Base-by-base conservation (phyloP, 2,113 vertebrate species). In the Archilochus colubris region DNA sequence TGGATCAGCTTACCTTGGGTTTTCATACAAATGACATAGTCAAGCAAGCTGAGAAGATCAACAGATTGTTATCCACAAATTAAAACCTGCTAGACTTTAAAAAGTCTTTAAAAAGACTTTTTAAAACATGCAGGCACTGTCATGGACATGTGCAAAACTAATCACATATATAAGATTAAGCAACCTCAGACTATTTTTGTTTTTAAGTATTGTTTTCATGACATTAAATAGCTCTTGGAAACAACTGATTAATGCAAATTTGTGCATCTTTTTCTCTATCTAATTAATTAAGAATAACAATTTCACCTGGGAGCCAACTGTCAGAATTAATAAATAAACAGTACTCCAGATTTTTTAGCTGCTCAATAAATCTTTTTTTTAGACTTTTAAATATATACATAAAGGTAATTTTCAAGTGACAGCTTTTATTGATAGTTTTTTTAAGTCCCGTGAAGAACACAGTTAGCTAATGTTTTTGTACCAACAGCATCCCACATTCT, bases 281-380 rank as follows among this genome's bases (percentile, higher is more conserved):
- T 69, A 85, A 63, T 81, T 82, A 78, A 78, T 76, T 72, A 76
- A 59, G 28, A 82, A 85, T 22, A 85, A 48, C 3, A 4, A 28
- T 89, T 91, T 91, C 48, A 40, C 36, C 73, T 87, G 23, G 22
- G 40, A 94, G 40, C 14, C 17, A 67, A 15, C 27, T 82, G 61
- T 86, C 54, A 85, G 21, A 8, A 25, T 11, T 27, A 58, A 73
- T 61, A 85, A 85, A 75, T 58, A 83, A 91, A 73, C 53, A 87
- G 12, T 48, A 50, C 7, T 70, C 22, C 12, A 54, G 27, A 58
- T 50, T 66, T 80, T 14, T 88, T n/a, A 27, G 6, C 18, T 84
- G 27, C 57, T 27, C 43, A 27, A 11, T 80, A 76, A 30, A 33
- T 69, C n/a, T 75, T 38, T 93, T 91, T 43, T 80, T 3, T 82